These are phyloP conservation scores for Heteromormyrus szaboi DNA, from an alignment of 2,797 vertebrate genomes.

Conservation along the genomic window DNA sequence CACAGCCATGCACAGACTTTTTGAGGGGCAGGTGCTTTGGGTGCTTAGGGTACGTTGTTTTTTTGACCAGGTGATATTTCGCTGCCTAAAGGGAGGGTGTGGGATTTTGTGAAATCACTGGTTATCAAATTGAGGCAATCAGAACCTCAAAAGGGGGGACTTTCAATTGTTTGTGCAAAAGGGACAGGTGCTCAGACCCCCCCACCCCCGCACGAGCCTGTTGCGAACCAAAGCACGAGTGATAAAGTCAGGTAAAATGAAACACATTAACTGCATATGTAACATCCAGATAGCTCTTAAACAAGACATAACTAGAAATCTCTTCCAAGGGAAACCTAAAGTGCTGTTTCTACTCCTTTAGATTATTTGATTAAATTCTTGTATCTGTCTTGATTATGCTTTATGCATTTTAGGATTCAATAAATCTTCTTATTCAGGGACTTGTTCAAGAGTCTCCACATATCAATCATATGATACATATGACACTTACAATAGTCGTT, in stretches of 20 bases:
- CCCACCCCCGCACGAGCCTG: background rate
- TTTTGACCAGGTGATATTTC: background rate
- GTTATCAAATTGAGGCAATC: background rate
- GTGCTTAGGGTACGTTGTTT: background rate
- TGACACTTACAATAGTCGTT: background rate
- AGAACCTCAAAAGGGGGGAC: background rate
- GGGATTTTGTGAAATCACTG: background rate
- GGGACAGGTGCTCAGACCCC: background rate
- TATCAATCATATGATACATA: background rate
- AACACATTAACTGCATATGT: background rate
- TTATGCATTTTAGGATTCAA: background rate
- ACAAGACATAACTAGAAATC: background rate
- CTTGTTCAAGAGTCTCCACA: background rate
- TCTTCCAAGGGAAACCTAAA: background rate
- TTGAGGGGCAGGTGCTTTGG: background rate
- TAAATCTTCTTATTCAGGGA: background rate
- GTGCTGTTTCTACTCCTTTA: background rate
- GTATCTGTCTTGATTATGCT: background rate
- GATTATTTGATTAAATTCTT: slow-evolving; percentile 1
- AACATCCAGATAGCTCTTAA: background rate
- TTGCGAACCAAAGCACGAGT: background rate
- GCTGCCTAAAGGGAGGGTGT: background rate
- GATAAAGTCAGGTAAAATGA: background rate
- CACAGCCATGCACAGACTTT: background rate
- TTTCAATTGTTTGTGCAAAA: background rate